Evolutionary conservation across 37 sponge, comb jelly and placozoan genomes (phyloP).

Genomic region (Aphrocallistes beatrix): DNA sequence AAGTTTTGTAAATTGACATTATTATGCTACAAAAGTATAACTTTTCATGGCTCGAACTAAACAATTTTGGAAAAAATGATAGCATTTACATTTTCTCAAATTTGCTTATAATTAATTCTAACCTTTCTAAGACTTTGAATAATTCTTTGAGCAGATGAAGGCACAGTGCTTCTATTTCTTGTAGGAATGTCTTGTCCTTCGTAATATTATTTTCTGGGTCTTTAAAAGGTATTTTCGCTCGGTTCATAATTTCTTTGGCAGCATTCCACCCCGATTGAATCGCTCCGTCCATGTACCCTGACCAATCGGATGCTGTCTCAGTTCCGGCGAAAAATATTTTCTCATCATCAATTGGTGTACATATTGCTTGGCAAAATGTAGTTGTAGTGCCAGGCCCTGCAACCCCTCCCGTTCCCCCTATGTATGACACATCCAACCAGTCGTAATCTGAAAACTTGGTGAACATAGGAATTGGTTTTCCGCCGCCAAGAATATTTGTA

Average conservation of each 20-base stretch:
- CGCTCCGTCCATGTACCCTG: conserved; percentile 35
- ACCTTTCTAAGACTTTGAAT: not conserved
- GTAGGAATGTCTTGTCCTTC: not conserved
- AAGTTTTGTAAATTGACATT: too few relatives aligned
- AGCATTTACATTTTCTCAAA: not conserved
- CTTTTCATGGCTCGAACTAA: too few relatives aligned
- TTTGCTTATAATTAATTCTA: not conserved
- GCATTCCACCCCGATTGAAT: conserved; percentile 32
- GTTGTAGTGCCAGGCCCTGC: not conserved
- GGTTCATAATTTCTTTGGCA: conserved; percentile 23
- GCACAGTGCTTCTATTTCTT: not conserved
- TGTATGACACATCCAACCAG: conserved; percentile 6
- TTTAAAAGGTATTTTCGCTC: not conserved
- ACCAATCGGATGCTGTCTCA: conserved; percentile 30
- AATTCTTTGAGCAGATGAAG: not conserved
- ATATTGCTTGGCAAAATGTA: not conserved
- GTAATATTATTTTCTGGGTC: not conserved
- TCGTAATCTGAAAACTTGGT: not conserved
- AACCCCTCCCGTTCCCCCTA: conserved; percentile 16
- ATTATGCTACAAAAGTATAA: too few relatives aligned
- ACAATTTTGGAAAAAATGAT: not conserved
- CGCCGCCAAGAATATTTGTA: not conserved
- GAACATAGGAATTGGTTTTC: not conserved
- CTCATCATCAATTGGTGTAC: conserved; percentile 15
- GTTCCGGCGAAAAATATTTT: conserved; percentile 31